These are phyloP conservation scores for Neolamprologus toae DNA, from an alignment of 2,113 vertebrate genomes.

Conservation along the genomic window DNA sequence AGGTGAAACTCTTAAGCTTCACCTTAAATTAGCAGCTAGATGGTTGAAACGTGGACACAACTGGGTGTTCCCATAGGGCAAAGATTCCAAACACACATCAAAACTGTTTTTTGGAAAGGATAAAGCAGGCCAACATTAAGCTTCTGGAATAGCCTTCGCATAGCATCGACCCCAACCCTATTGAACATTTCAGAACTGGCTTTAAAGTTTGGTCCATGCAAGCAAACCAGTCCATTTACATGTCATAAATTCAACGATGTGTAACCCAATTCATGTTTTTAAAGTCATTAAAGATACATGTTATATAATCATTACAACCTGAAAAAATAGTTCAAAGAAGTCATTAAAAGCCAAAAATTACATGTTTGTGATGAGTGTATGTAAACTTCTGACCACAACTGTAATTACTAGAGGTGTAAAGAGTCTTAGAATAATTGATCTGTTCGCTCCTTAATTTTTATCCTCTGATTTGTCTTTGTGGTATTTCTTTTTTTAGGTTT, in stretches of 20 bases:
- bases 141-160: neutral
- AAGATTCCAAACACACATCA: neutral
- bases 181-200: neutral
- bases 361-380: neutral
- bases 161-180: neutral
- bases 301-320: neutral
- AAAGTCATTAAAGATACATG: neutral
- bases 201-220: neutral
- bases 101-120: neutral
- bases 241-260: rapidly evolving
- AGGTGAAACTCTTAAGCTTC: neutral
- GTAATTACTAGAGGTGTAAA: neutral
- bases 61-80: neutral
- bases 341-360: neutral
- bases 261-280: neutral
- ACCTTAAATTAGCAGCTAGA: neutral
- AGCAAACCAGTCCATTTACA: neutral
- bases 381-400: neutral
- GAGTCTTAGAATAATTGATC: neutral
- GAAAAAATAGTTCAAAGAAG: neutral
- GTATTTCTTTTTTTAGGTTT: neutral
- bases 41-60: neutral
- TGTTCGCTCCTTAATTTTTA: neutral
- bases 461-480: neutral
- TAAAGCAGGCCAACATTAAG: neutral